Evolutionary conservation across 2,888 invertebrate genomes (phyloP), one percentile per base, ranked within the genome.

Genomic region (Dryocosmus kuriphilus): DNA sequence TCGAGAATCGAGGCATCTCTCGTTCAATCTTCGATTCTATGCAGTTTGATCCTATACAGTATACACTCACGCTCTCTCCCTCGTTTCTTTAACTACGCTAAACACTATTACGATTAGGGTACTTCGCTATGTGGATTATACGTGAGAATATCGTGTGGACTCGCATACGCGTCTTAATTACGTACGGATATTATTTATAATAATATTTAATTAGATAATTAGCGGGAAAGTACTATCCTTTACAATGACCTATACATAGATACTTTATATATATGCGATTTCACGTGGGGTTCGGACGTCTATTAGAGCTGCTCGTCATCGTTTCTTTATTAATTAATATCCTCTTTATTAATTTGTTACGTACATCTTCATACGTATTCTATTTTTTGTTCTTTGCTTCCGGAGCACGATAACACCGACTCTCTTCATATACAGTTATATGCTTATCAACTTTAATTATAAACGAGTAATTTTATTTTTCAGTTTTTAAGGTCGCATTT

Each of bases 121-220:
- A 71, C 30, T 71, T 71, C 81, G 80, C 85, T 87, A 85, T 85
- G 84, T 80, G 82, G 82, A 81, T 84, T 86, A 85, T 83, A 87
- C 83, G 85, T 86, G 89, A 86, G 86, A 81, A 87, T 87, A 80
- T 82, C 81, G 83, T 84, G 82, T 82, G 82, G 85, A 80, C 82
- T 86, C 82, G 83, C 84, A 84, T 86, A 85, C 85, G 85, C 85
- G 85, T 84, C 87, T 88, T 89, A 88, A 87, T 88, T 89, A 89
- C 87, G 86, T 87, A 89, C 86, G 87, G 86, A 86, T 88, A 89
- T 86, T 87, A 87, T 88, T 87, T 85, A 84, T 86, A 87, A 83
- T 86, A 86, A 83, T 85, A 85, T 82, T 88, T 86, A 85, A 83
- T 87, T 86, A 85, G 83, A 78, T 88, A 86, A 88, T 88, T 88